Percentiles rank a stretch among this genome's conserved stretches.
phyloP scores from a whole-genome alignment of 2,113 vertebrate genomes.

The Trichomycterus rosablanca region DNA sequence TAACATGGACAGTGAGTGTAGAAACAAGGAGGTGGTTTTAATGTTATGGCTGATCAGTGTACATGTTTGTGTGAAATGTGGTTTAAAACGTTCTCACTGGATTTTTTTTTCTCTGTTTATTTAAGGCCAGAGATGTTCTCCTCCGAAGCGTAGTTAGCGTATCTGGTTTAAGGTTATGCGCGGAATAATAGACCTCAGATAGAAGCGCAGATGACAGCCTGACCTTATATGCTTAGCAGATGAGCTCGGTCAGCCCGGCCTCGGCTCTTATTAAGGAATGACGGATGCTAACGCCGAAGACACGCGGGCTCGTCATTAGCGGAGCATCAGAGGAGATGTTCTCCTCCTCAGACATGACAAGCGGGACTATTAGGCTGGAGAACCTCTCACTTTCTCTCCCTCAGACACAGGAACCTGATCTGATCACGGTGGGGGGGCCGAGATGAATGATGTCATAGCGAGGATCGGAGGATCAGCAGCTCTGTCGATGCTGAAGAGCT shows the following conservation, averaged over 20 bases:
- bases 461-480: not conserved
- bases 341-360: constrained; percentile 32
- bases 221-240: constrained; percentile 34
- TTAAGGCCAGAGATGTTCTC: not conserved
- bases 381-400: constrained; percentile 2
- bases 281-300: constrained; percentile 6
- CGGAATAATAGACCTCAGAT: not conserved
- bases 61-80: no score
- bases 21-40: no score
- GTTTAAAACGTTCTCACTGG: no score
- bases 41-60: no score
- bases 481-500: not conserved
- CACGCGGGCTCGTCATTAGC: constrained; percentile 28
- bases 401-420: not conserved
- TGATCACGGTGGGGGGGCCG: constrained; percentile 1
- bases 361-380: constrained; percentile 4
- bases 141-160: not conserved
- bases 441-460: constrained; percentile 12
- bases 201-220: constrained; percentile 10
- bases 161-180: not conserved
- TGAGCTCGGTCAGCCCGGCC: constrained; percentile 9
- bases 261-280: constrained; percentile 14
- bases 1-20: no score
- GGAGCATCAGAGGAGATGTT: constrained; percentile 26
- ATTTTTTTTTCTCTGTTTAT: no score